These are phyloP conservation scores for Bothrops jararaca DNA, from an alignment of 2,113 vertebrate species.

Conservation along the genomic window DNA sequence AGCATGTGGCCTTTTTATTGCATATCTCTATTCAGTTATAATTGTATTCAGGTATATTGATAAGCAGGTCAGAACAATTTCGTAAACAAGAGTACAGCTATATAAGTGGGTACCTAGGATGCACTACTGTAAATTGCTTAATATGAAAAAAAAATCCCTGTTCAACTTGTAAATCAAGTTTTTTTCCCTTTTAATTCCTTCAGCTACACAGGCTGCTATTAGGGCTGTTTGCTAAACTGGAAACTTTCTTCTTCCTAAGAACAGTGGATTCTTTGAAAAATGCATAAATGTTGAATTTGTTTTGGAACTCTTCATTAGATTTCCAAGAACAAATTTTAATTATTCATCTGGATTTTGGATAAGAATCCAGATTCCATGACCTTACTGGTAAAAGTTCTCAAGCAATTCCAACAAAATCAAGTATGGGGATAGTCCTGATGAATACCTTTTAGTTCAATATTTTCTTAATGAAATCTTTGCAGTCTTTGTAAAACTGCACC, in stretches of 20 bases:
- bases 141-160: not conserved
- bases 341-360: constrained; percentile 1
- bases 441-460: not conserved
- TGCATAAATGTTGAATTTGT: not conserved
- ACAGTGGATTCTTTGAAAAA: not conserved
- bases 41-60: not conserved
- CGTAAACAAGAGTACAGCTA: not conserved
- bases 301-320: constrained; percentile 11
- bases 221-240: not conserved
- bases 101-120: not conserved
- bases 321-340: constrained; percentile 6
- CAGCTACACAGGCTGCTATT: not conserved
- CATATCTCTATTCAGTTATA: not conserved
- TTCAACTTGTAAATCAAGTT: not conserved
- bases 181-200: not conserved
- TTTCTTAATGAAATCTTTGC: not conserved
- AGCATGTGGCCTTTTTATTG: not conserved
- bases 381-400: not conserved
- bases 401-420: not conserved
- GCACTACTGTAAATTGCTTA: not conserved
- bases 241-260: not conserved
- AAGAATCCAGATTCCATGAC: not conserved
- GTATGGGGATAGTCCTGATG: not conserved
- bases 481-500: not conserved
- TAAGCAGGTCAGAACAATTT: not conserved